A percentile compares a stretch with the other conserved stretches of the same genome.
These are phyloP conservation scores for Melanotus villosus DNA, from an alignment of 2,888 invertebrate species.

Conservation along the genomic window DNA sequence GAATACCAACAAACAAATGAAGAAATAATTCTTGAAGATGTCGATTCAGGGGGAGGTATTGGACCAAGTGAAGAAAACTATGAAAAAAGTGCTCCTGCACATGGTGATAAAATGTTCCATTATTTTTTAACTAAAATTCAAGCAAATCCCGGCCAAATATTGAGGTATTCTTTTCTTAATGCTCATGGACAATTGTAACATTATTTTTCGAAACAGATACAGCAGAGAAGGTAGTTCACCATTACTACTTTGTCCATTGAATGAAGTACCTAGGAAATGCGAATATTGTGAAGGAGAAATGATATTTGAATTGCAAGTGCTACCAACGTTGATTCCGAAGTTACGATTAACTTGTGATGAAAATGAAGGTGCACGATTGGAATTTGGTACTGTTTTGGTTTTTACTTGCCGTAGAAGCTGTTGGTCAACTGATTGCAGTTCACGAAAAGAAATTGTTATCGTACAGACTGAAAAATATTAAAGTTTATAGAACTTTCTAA, in stretches of 20 bases:
- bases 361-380: constrained; percentile 72
- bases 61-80: constrained; percentile 75
- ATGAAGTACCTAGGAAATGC: constrained; percentile 73
- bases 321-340: constrained; percentile 84
- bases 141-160: constrained; percentile 84
- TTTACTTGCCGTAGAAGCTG: constrained; percentile 90
- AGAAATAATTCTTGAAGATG: constrained; percentile 57
- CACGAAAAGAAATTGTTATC: constrained; percentile 80
- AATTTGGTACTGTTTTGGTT: constrained; percentile 89
- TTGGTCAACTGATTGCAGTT: constrained; percentile 78
- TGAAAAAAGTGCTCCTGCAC: constrained; percentile 83
- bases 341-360: constrained; percentile 70
- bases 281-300: constrained; percentile 80
- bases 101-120: constrained; percentile 88
- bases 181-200: too few species aligned
- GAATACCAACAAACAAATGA: constrained; percentile 73
- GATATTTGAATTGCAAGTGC: constrained; percentile 86
- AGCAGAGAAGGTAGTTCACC: constrained; percentile 78
- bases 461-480: constrained; percentile 78
- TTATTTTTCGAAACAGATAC: constrained; percentile 73
- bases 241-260: constrained; percentile 78
- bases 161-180: too few species aligned
- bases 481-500: not conserved
- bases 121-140: constrained; percentile 82
- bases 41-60: constrained; percentile 57